Percentiles rank a stretch among this genome's conserved stretches.
phyloP scores from a whole-genome alignment of 2,888 invertebrate species.

The Blera fallax region DNA sequence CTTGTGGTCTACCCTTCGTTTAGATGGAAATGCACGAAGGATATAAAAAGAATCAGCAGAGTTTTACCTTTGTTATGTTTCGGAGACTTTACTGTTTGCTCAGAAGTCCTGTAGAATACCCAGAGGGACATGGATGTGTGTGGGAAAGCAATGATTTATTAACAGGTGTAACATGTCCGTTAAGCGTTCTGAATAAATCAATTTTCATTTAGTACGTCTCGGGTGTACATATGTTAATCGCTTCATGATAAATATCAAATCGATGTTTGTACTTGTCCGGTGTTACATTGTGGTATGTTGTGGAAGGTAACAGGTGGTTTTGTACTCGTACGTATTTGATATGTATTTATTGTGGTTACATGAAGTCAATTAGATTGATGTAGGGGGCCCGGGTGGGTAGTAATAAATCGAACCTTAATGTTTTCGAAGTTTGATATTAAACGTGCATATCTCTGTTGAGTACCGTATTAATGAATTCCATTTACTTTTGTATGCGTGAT shows the following conservation, averaged over 20 bases:
- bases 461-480: no score
- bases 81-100: slow-evolving; percentile 11
- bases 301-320: neutral
- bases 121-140: neutral
- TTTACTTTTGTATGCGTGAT: no score
- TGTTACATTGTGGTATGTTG: neutral
- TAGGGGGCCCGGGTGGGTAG: neutral
- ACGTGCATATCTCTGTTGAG: no score
- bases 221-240: slow-evolving; percentile 64
- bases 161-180: slow-evolving; percentile 71
- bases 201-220: slow-evolving; percentile 64
- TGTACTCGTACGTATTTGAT: neutral
- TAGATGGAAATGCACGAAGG: slow-evolving; percentile 35
- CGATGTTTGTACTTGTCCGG: slow-evolving; percentile 36
- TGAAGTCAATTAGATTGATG: neutral
- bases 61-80: slow-evolving; percentile 31
- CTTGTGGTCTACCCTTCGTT: slow-evolving; percentile 36
- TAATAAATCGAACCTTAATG: neutral
- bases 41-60: slow-evolving; percentile 13
- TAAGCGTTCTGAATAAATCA: slow-evolving; percentile 69
- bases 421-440: neutral
- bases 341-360: neutral
- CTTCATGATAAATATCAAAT: slow-evolving; percentile 67
- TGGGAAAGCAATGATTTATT: slow-evolving; percentile 69
- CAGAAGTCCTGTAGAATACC: neutral